Evolutionary conservation across 1,140 invertebrate species (phyloP).

Genomic region (Aphelenchoides besseyi): DNA sequence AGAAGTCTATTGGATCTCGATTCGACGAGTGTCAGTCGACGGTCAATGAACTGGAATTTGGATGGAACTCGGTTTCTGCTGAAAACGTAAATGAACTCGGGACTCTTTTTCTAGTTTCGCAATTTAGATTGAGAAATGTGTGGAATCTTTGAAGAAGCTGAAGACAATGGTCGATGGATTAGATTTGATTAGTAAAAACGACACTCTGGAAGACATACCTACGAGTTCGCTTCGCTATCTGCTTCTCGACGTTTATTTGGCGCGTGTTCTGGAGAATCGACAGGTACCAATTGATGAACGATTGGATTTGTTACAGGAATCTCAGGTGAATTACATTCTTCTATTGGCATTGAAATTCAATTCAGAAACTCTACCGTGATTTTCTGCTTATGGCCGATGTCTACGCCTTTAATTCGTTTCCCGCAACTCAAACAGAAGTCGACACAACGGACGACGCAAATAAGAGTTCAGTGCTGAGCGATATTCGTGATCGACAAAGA

Average conservation of each 20-base stretch:
- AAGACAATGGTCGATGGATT: background rate
- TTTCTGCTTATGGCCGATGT: background rate
- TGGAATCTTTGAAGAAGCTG: background rate
- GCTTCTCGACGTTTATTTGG: constrained; percentile 2
- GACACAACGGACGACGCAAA: background rate
- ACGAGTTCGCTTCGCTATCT: background rate
- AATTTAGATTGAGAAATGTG: constrained; percentile 4
- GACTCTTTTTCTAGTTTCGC: background rate
- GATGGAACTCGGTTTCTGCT: background rate
- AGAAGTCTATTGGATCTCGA: background rate
- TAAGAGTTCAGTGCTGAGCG: background rate
- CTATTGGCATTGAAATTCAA: background rate
- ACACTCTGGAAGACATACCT: background rate
- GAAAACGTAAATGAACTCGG: background rate
- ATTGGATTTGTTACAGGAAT: background rate
- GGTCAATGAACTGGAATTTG: background rate
- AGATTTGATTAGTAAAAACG: constrained; percentile 1
- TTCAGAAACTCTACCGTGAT: constrained; percentile 9
- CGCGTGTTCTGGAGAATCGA: background rate
- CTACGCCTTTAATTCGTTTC: constrained; percentile 1
- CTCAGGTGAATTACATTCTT: background rate
- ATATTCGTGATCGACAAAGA: background rate
- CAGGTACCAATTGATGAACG: background rate
- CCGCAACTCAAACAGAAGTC: background rate
- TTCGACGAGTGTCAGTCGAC: background rate